Base-by-base conservation (phyloP, 2,888 invertebrate genomes). In the Hoplodrina ambigua region DNA sequence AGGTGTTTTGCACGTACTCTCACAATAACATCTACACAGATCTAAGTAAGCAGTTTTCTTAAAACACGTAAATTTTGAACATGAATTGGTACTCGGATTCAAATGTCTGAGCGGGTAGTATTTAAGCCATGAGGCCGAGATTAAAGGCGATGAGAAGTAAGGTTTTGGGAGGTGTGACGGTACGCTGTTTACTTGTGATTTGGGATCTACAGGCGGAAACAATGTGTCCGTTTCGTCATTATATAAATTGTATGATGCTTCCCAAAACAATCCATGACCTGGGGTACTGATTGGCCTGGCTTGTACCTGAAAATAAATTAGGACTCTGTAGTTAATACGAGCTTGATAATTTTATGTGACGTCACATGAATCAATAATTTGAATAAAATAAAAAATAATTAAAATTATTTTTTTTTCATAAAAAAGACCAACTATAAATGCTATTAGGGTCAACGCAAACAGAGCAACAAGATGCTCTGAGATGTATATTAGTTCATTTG, bases 271-370 rank as follows among this genome's bases (percentile, higher is more conserved):
- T 13, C 25, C 15, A 7, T 15, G 2, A n/a, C 2, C 33, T 25
- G 58, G 55, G 8, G n/a, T 5, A n/a, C 17, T 20, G 20, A 20
- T 30, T 20, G 25, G 11, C 30, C n/a, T 15, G 15, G 10, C n/a
- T 41, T 19, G 50, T 30, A 55, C 19, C 72, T 72, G 58, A 17
- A 54, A 66, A 62, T 20, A 49, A 41, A 50, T 4, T 50, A 19
- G 37, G 17, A 8, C 17, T 17, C 30, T 15, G 19, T 19, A 25
- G 6, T n/a, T 30, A 3, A 10, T 8, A 20, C 5, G 15, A 41
- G 20, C 17, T 30, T n/a, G 17, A 8, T 33, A n/a, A 13, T 52
- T 37, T 25, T 25, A n/a, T n/a, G n/a, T n/a, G n/a, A n/a, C n/a
- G n/a, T n/a, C n/a, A n/a, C n/a, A n/a, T n/a, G n/a, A n/a, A n/a